Base-by-base conservation (phyloP, 2,113 vertebrate species). In the Sturnira hondurensis region DNA sequence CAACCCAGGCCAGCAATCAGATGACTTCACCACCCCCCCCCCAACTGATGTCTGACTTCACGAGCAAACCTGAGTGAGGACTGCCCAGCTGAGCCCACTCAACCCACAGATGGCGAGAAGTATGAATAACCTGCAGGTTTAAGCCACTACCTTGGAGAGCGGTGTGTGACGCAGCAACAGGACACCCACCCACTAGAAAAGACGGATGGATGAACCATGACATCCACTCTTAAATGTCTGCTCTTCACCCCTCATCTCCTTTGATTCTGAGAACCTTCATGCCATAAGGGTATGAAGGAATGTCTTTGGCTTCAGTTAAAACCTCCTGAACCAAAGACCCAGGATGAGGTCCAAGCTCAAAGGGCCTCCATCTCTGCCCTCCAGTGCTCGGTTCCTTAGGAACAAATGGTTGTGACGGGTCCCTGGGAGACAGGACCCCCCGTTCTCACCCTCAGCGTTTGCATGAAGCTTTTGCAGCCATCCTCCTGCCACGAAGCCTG, bases 401-500 rank as follows among this genome's bases (percentile, higher is more conserved):
- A 81, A 36, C 26, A 33, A 12, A 15, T 17, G 13, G 6, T 4
- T 2, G 11, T n/a, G 8, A 10, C 2, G 16, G 22, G 43, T 50
- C 22, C 67, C 47, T 47, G 12, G 14, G 4, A 74, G 36, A 16
- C 2, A 2, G 26, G 15, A 12, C 26, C 15, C 43, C 45, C 38
- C 1, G 0, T 54, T 58, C 97, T 96, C 56, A 97, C 97, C 96
- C 6, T 41, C 86, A 97, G 47, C 50, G 65, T 94, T 3, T 3
- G 4, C 94, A 97, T 91, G 70, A 11, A n/a, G 3, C 0, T 0
- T 26, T 5, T 84, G 61, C 97, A 97, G 1, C 0, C 0, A 1
- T 54, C 7, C 36, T 24, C 5, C 17, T 0, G 7, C 97, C 95
- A 91, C 0, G 5, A 3, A 0, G 19, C 4, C 13, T 13, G 0